Evolutionary conservation across 2,888 invertebrate species (phyloP), one percentile per base, ranked within the genome.

Genomic region (Merodon equestris): DNA sequence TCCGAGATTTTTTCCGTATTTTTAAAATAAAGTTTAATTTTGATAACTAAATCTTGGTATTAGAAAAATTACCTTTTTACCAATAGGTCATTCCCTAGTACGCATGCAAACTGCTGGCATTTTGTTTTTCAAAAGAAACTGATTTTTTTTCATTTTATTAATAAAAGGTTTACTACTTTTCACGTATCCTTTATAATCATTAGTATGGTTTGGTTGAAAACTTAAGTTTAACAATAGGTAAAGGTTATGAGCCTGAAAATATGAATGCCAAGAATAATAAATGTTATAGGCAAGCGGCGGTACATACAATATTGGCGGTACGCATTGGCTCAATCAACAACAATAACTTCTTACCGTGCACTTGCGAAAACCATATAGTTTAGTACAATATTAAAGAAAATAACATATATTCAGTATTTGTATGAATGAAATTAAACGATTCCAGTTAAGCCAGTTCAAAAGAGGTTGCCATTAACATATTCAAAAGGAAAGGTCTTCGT

Each of bases 101-200:
- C n/a, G n/a, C n/a, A n/a, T n/a, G n/a, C n/a, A n/a, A n/a, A n/a
- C n/a, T n/a, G n/a, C n/a, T n/a, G n/a, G n/a, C n/a, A n/a, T n/a
- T n/a, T n/a, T n/a, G n/a, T n/a, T n/a, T n/a, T n/a, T n/a, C n/a
- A n/a, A n/a, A n/a, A n/a, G n/a, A n/a, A n/a, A n/a, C n/a, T n/a
- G n/a, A n/a, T n/a, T n/a, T n/a, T n/a, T 36, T 17, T 44, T 17
- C 13, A 51, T 36, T 76, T 67, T 77, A 48, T 72, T 72, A 72
- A 57, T 67, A 77, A 72, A 77, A 61, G 40, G n/a, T 66, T 77
- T 72, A 72, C 57, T 77, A 77, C 67, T 63, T 60, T 72, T 42
- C 40, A 63, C 57, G 63, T 56, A 48, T 36, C 54, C 9, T 40
- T 45, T 34, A 44, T 63, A 53, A 63, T 66, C 40, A 61, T 71